Base-by-base conservation (phyloP, 2,888 invertebrate species). In the Netelia fuscicornis region DNA sequence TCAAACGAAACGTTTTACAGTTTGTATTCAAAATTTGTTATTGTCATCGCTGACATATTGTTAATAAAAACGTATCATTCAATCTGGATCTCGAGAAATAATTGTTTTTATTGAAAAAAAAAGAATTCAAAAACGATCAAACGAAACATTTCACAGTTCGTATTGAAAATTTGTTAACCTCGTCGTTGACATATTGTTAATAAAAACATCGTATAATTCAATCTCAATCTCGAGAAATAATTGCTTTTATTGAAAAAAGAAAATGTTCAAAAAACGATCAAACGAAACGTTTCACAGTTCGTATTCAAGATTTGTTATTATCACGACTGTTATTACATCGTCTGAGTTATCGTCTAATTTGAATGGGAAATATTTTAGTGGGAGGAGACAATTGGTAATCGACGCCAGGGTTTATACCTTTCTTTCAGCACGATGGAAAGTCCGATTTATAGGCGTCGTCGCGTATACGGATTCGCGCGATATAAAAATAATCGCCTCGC, bases 391-490 rank as follows among this genome's bases (percentile, higher is more conserved):
- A 11, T 42, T 44, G 23, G 44, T 76, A 64, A 67, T 65, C 23
- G 56, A 65, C 56, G 23, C 48, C 48, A 10, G 13, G 60, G 60
- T 70, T 37, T 62, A 37, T 37, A 20, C n/a, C 54, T 30, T 68
- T n/a, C 25, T 48, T 75, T 68, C 48, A 17, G 13, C 42, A 44
- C 44, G 64, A 76, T 81, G 71, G 30, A 76, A 81, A 76, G 25
- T 64, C 64, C 56, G 76, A 81, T 76, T 81, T 81, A 81, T 76
- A 71, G 64, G 76, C 71, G 62, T 68, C 52, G 75, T 81, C 70
- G 70, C 76, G 54, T 30, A 30, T 37, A 71, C 44, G 70, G 56
- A 42, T 65, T 23, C 44, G 42, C 56, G 81, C 56, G 44, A 58
- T 71, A 76, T 68, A 60, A 71, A n/a, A 76, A 71, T 30, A 76